Percentiles rank a stretch among this genome's conserved stretches.
Conservation (phyloP, 2,888 invertebrate species). For the Portevinia maculata region DNA sequence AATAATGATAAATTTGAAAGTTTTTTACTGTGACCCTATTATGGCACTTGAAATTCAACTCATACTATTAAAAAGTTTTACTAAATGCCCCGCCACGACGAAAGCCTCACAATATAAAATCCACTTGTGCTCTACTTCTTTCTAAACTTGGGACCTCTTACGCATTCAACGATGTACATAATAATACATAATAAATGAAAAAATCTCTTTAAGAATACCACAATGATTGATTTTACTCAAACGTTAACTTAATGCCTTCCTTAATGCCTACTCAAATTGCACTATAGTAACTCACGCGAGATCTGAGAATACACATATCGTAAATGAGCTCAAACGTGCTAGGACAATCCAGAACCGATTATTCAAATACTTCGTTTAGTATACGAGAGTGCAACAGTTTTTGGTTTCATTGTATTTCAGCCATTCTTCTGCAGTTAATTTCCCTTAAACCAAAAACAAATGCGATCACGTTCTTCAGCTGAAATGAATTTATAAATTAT, state of each 20-base stretch:
- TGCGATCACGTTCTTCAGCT: slow-evolving; percentile 47
- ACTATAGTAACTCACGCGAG: slow-evolving; percentile 15
- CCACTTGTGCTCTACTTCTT: too few relatives aligned
- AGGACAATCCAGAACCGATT: slow-evolving; percentile 44
- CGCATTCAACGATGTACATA: not conserved
- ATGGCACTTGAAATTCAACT: too few relatives aligned
- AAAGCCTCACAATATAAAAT: too few relatives aligned
- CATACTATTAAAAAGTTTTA: too few relatives aligned
- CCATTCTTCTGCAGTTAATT: slow-evolving; percentile 32
- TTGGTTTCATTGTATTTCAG: slow-evolving; percentile 35
- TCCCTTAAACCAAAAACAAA: slow-evolving; percentile 44
- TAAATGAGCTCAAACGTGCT: slow-evolving; percentile 47
- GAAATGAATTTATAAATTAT: slow-evolving; percentile 56
- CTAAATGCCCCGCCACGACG: too few relatives aligned
- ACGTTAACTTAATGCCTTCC: slow-evolving; percentile 28
- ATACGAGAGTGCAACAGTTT: slow-evolving; percentile 30
- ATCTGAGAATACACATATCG: slow-evolving; percentile 36
- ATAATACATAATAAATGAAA: not conserved
- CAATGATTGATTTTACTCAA: slow-evolving; percentile 26
- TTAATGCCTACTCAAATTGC: slow-evolving; percentile 18
- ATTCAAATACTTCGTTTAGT: slow-evolving; percentile 30
- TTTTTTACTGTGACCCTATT: too few relatives aligned
- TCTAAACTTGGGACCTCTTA: not conserved
- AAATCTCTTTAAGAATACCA: not conserved
- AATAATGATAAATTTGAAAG: too few relatives aligned